Evolutionary conservation across 2,888 invertebrate species (phyloP).

Genomic region (Drosophila mettleri): DNA sequence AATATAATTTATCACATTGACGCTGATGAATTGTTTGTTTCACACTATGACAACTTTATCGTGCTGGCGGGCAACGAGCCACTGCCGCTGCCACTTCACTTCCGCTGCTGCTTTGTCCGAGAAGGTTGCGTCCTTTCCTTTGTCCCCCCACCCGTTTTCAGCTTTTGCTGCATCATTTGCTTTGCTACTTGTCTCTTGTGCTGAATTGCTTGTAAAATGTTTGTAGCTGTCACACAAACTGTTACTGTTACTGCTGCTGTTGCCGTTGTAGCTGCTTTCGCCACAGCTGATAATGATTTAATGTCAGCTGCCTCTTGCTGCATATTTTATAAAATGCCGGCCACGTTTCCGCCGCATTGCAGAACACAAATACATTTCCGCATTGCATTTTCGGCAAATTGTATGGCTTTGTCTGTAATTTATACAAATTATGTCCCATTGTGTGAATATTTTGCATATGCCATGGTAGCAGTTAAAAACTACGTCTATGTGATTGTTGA

Average conservation of each 20-base stretch:
- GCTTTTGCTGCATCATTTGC: conserved; percentile 63
- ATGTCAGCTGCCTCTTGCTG: conserved; percentile 47
- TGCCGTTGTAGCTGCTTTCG: too few species aligned
- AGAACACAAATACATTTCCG: conserved; percentile 26
- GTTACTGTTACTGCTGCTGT: conserved; percentile 22
- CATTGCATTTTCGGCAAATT: conserved; percentile 36
- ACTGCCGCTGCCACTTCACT: conserved; percentile 4
- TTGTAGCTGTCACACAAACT: conserved; percentile 57
- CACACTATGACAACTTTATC: conserved; percentile 80
- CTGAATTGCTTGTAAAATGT: conserved; percentile 74
- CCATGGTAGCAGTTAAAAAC: background rate
- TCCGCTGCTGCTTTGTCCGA: conserved; percentile 8
- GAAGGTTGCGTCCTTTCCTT: conserved; percentile 9
- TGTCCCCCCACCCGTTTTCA: background rate
- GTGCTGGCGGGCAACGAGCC: conserved; percentile 32
- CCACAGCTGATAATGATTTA: conserved; percentile 61
- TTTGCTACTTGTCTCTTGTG: conserved; percentile 43
- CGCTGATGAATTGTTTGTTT: conserved; percentile 78
- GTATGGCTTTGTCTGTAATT: conserved; percentile 38
- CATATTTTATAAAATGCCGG: conserved; percentile 52
- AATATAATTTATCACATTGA: conserved; percentile 79
- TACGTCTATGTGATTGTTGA: background rate
- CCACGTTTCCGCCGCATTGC: conserved; percentile 55
- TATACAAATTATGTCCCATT: conserved; percentile 51
- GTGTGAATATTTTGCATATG: conserved; percentile 23